phyloP scores from a whole-genome alignment of 2,113 vertebrate species.

The Neofelis nebulosa region DNA sequence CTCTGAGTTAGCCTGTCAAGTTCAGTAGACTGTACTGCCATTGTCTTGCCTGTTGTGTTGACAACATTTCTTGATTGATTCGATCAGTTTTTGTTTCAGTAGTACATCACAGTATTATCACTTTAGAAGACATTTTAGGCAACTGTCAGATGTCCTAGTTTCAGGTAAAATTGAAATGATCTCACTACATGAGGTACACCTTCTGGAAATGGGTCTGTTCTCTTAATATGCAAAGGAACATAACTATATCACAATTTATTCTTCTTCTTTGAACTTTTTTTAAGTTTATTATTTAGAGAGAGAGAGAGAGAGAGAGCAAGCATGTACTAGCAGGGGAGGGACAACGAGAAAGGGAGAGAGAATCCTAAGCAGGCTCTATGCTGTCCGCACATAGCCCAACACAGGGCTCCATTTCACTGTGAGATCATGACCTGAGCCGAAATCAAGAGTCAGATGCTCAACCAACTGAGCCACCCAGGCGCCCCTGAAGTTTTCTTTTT shows the following conservation, averaged over 20 bases:
- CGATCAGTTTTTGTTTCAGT: not conserved
- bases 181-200: not conserved
- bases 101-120: not conserved
- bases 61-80: not conserved
- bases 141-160: not conserved
- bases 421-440: no score
- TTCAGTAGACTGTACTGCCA: not conserved
- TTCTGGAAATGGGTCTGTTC: not conserved
- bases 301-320: no score
- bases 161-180: not conserved
- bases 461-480: no score
- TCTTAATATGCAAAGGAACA: not conserved
- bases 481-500: not conserved
- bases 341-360: no score
- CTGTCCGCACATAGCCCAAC: no score
- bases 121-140: not conserved
- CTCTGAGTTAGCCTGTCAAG: not conserved
- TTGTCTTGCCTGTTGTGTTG: not conserved
- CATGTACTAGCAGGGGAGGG: no score
- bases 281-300: not conserved
- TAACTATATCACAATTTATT: not conserved
- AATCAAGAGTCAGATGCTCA: no score
- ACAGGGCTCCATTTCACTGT: no score
- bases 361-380: no score
- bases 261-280: not conserved